Evolutionary conservation across 2,888 invertebrate genomes (phyloP), one percentile per base, ranked within the genome.

Genomic region (Drosophila mimica): DNA sequence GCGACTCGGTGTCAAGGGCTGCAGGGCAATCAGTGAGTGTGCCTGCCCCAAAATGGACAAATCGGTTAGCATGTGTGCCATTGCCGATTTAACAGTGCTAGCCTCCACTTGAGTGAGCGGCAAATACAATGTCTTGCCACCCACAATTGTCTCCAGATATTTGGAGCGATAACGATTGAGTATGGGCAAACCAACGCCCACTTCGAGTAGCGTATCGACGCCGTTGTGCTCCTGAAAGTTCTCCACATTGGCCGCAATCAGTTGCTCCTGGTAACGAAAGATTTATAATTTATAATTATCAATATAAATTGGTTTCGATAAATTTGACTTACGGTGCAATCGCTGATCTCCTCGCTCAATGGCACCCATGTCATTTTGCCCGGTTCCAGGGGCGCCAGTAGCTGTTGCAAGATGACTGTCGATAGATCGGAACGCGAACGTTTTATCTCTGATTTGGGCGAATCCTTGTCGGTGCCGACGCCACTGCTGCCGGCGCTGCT

Each of bases 1-100:
- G 85, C 98, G 96, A n/a, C 95, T 95, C 5, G 96, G 95, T 13
- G 97, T 97, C 82, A 98, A 94, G 0, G 98, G 98, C 92, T 98
- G 98, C 63, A 98, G 93, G 70, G 98, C 95, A 0, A 98, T 98
- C 83, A 99, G 93, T 25, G 97, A 96, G 81, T 98, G 94, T 9
- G 97, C 97, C 78, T 96, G 95, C 91, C 96, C 96, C 38, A 93
- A 58, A 68, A 97, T 97, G 52, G 98, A 95, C 74, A 98, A 96
- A 92, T 98, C 98, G 74, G 96, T 96, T 72, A 97, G 95, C 81
- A 98, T 95, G 79, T 96, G 95, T 78, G 96, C 95, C 83, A 97
- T 95, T 92, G 94, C 94, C 92, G 89, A 94, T 93, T 95, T 95
- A 87, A 96, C 95, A 91, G 94, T 95, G 91, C 95, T 95, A 76